Base-by-base conservation (phyloP, 2,888 invertebrate species). In the Athrips mouffetella region DNA sequence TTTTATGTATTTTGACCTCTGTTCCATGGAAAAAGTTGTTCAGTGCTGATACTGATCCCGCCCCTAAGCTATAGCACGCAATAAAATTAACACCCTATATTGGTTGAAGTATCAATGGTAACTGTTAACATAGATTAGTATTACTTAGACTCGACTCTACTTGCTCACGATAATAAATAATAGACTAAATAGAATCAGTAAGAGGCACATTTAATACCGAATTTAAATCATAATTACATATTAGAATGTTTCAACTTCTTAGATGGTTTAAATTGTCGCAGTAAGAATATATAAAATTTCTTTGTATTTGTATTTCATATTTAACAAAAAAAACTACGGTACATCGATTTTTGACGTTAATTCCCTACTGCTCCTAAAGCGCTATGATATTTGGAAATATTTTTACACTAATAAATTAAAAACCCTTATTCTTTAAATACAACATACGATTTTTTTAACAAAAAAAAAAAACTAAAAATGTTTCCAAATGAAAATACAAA, bases 171-270 rank as follows among this genome's bases (percentile, higher is more conserved):
- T 57, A 59, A 51, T 52, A 59, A 47, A 41, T 49, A 47, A 44
- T 45, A 45, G 45, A 25, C 45, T 35, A 47, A 48, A 49, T 57
- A 53, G 48, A 55, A 30, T 52, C 23, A 46, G 42, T 53, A 47
- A 55, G 42, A 60, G 70, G 71, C 71, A 78, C 73, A 67, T 65
- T 63, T 70, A 70, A 66, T 66, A 67, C 62, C 80, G 80, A 81
- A 80, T 81, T 80, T 77, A 76, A 68, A 62, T 62, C 16, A 57
- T 55, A 63, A 58, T 37, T 15, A 20, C n/a, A 18, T 67, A 68
- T 64, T 56, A 65, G 37, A 37, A 51, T 65, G 61, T 57, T 67
- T 70, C 50, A 5, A 66, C 65, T 59, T 67, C 60, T 57, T 71
- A 70, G 50, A 58, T 49, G 48, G 4, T 49, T 23, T 57, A 20